Percentiles rank a stretch among this genome's conserved stretches.
Conservation (phyloP, 2,888 invertebrate species). For the Microdon myrmicae region DNA sequence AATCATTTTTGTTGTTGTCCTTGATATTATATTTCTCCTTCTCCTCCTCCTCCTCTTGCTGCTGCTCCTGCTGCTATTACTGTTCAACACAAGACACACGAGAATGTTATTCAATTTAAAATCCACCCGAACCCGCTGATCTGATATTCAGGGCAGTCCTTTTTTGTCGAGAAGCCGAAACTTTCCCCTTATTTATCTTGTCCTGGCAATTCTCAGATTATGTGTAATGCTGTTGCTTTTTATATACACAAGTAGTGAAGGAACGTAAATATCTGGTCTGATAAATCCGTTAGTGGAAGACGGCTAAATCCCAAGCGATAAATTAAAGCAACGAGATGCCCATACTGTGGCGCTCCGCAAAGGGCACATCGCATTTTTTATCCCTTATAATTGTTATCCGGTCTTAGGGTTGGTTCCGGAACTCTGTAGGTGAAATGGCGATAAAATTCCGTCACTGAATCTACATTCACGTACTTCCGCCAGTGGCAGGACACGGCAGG, state of each 20-base stretch:
- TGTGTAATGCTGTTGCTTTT: constrained; percentile 27
- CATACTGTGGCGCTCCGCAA: no score
- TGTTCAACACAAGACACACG: no score
- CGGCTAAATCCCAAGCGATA: constrained; percentile 40
- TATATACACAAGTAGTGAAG: constrained; percentile 44
- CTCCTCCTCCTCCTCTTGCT: no score
- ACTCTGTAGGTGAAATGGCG: not conserved
- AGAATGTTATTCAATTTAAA: constrained; percentile 40
- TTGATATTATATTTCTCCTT: no score
- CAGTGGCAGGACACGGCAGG: no score
- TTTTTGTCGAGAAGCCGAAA: no score
- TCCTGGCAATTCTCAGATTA: constrained; percentile 28
- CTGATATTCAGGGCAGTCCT: constrained; percentile 48
- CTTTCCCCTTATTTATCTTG: constrained; percentile 5
- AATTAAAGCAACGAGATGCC: constrained; percentile 41
- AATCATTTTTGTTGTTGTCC: no score
- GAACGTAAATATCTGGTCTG: constrained; percentile 50
- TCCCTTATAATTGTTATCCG: constrained; percentile 42
- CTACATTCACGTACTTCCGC: no score
- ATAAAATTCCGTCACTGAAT: constrained; percentile 25
- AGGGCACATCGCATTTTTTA: constrained; percentile 38
- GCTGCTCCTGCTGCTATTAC: no score
- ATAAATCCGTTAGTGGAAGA: constrained; percentile 35
- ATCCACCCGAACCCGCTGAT: constrained; percentile 26
- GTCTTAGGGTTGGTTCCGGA: constrained; percentile 18